phyloP scores from a whole-genome alignment of 2,888 invertebrate genomes.

The Ypsolopha scabrella region DNA sequence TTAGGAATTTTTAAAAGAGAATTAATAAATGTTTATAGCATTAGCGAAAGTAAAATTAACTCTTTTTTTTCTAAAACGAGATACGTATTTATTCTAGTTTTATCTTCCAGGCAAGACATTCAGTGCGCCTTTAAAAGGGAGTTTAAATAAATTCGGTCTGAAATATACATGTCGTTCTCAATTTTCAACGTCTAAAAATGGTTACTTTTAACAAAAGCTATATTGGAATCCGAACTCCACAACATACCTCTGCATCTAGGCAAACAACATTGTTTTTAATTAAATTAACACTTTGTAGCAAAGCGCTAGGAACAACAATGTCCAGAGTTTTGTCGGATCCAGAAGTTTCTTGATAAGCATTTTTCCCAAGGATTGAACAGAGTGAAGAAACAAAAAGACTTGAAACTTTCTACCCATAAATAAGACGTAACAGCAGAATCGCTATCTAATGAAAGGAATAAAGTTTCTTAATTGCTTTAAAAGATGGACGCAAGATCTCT shows the following conservation, averaged over 20 bases:
- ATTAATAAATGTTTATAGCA: too few species aligned
- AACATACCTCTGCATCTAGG: neutral
- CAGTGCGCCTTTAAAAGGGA: neutral
- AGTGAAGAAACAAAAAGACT: conserved; percentile 16
- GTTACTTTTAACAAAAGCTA: neutral
- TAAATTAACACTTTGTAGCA: conserved; percentile 35
- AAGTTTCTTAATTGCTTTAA: conserved; percentile 41
- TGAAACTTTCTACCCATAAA: conserved; percentile 30
- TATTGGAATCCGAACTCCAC: neutral
- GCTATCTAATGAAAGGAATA: conserved; percentile 45
- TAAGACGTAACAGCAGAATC: conserved; percentile 28
- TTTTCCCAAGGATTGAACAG: conserved; percentile 11
- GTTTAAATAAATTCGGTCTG: neutral
- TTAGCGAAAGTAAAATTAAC: too few species aligned
- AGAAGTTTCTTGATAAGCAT: conserved; percentile 14
- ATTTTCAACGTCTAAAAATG: neutral
- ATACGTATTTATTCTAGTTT: too few species aligned
- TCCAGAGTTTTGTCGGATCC: conserved; percentile 4
- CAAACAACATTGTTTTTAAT: conserved; percentile 30
- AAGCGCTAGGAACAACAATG: conserved; percentile 19
- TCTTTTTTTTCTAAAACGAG: too few species aligned
- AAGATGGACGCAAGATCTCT: conserved; percentile 25
- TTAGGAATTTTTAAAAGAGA: too few species aligned
- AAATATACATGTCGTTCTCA: neutral
- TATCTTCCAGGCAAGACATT: neutral